Percentiles rank a stretch among this genome's conserved stretches.
Evolutionary conservation across 2,888 invertebrate genomes (phyloP).

Genomic region (Caenorhabditis sulstoni): DNA sequence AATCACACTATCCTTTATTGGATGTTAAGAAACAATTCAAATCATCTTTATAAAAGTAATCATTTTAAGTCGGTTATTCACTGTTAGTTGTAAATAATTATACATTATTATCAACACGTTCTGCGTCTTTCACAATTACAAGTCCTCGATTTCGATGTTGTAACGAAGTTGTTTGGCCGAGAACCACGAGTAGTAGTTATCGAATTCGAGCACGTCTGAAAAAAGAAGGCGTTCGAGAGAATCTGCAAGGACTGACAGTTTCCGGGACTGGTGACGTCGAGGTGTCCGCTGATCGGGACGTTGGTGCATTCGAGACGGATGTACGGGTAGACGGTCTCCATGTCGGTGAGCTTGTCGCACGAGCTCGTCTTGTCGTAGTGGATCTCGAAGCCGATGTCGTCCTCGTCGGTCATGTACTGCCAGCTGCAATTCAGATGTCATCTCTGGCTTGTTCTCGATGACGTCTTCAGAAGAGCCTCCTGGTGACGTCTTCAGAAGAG

Average conservation of each 20-base stretch:
- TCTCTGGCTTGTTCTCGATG: neutral
- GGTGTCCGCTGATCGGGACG: slow-evolving; percentile 77
- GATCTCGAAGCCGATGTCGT: slow-evolving; percentile 80
- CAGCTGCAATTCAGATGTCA: slow-evolving; percentile 68
- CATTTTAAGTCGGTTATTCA: neutral
- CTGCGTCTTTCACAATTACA: slow-evolving; percentile 21
- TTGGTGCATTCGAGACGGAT: slow-evolving; percentile 79
- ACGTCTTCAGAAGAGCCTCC: no score
- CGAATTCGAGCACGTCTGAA: slow-evolving; percentile 80
- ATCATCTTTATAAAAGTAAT: slow-evolving; percentile 5
- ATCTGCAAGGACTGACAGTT: slow-evolving; percentile 70
- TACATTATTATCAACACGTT: slow-evolving; percentile 2
- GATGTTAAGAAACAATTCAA: neutral
- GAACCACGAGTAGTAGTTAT: slow-evolving; percentile 81
- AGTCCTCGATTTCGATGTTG: slow-evolving; percentile 78
- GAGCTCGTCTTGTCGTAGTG: slow-evolving; percentile 71
- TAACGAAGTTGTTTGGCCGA: slow-evolving; percentile 80
- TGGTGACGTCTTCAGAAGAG: no score
- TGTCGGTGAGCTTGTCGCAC: slow-evolving; percentile 76
- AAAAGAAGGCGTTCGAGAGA: neutral
- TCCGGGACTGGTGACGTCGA: slow-evolving; percentile 74
- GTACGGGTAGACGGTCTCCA: slow-evolving; percentile 80
- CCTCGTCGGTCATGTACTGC: slow-evolving; percentile 80
- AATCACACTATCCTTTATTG: neutral
- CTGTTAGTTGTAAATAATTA: slow-evolving; percentile 10